Evolutionary conservation across 92 coral and sea anemone genomes (phyloP).

Genomic region (Anthopleura xanthogrammica): DNA sequence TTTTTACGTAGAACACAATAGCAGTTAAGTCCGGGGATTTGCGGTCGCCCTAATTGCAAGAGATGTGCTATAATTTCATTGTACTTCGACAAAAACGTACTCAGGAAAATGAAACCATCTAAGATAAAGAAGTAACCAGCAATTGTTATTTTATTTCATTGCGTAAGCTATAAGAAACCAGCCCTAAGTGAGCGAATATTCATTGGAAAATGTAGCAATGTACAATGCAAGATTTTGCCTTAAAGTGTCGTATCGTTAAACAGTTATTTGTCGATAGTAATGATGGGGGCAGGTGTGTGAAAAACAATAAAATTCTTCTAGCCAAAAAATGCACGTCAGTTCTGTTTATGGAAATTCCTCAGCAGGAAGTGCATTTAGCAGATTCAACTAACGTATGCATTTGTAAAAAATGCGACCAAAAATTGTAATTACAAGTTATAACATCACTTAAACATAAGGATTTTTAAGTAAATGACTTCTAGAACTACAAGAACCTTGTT

Average conservation of each 20-base stretch:
- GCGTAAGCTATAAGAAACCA: no score
- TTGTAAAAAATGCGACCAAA: not conserved
- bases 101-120: not conserved
- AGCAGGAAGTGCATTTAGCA: not conserved
- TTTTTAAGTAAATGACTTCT: not conserved
- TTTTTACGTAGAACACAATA: not conserved
- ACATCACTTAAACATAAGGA: not conserved
- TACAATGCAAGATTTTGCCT: not conserved
- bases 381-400: not conserved
- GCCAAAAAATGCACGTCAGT: not conserved
- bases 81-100: not conserved
- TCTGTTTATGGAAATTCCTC: not conserved
- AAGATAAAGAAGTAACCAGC: not conserved
- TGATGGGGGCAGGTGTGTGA: not conserved
- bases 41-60: not conserved
- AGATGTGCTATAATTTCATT: not conserved
- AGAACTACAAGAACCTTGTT: not conserved
- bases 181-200: not conserved
- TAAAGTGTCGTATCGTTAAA: conserved; percentile 1
- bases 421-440: not conserved
- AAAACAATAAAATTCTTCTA: not conserved
- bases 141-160: no score
- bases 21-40: not conserved
- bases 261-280: not conserved
- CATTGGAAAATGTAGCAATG: not conserved